A percentile compares a stretch with the other conserved stretches of the same genome.
phyloP scores from a whole-genome alignment of 1,140 invertebrate species.

The Sarcophaga bullata region DNA sequence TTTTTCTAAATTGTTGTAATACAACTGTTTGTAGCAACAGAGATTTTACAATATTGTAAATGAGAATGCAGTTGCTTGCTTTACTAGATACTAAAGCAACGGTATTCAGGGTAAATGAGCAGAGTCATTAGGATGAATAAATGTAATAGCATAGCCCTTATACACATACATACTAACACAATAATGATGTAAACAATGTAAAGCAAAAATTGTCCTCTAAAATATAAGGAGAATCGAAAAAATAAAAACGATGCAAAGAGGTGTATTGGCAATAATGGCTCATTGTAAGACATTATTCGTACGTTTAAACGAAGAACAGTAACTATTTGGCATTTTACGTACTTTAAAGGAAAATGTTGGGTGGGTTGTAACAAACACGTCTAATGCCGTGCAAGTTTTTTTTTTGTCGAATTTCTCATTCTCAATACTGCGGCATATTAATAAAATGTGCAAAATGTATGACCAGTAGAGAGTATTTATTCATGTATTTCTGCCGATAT shows the following conservation, averaged over 20 bases:
- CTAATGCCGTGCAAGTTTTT: background rate
- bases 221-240: too few relatives aligned
- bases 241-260: too few relatives aligned
- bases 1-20: too few relatives aligned
- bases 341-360: background rate
- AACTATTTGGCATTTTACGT: conserved; percentile 5
- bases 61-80: too few relatives aligned
- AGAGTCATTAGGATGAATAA: background rate
- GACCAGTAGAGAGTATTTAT: background rate
- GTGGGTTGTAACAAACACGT: background rate
- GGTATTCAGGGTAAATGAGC: conserved; percentile 5
- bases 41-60: too few relatives aligned
- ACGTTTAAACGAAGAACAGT: background rate
- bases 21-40: too few relatives aligned
- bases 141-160: background rate
- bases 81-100: too few relatives aligned
- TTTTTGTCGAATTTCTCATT: background rate
- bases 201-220: background rate
- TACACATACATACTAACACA: conserved; percentile 11
- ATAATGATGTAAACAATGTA: conserved; percentile 1
- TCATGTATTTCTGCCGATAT: background rate
- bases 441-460: background rate
- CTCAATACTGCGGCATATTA: too few relatives aligned
- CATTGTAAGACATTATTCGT: background rate
- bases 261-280: background rate